A percentile compares a stretch with the other conserved stretches of the same genome.
Conservation (phyloP, 2,888 invertebrate species). For the Drosophila suboccidentalis region DNA sequence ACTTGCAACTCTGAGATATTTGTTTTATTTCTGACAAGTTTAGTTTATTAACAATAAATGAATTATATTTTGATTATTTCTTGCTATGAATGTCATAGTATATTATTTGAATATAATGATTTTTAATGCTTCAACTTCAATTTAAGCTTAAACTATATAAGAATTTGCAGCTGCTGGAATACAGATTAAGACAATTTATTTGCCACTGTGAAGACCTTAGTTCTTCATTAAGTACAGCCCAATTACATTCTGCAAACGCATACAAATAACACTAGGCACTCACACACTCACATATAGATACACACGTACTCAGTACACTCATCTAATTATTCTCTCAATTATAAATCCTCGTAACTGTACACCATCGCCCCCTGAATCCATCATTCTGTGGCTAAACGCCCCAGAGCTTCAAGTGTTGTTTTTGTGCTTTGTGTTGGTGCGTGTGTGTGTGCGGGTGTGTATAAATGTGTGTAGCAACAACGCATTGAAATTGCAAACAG, state of each 20-base stretch:
- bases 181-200: constrained; percentile 37
- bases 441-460: constrained; percentile 13
- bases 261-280: constrained; percentile 33
- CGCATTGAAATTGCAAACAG: constrained; percentile 52
- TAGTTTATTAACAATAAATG: neutral
- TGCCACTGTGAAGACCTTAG: constrained; percentile 35
- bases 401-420: constrained; percentile 40
- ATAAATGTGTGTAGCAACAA: constrained; percentile 27
- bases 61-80: neutral
- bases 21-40: neutral
- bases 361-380: constrained; percentile 26
- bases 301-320: constrained; percentile 43
- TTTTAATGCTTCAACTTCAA: neutral
- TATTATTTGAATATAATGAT: neutral
- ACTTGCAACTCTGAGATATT: neutral
- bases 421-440: constrained; percentile 8
- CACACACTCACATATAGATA: constrained; percentile 2
- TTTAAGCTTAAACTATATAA: neutral
- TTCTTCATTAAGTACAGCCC: constrained; percentile 56
- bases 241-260: constrained; percentile 48
- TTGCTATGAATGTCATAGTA: neutral
- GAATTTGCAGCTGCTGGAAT: constrained; percentile 17
- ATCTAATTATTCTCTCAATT: constrained; percentile 76
- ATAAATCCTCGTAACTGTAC: constrained; percentile 52
- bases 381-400: constrained; percentile 48